Conservation (phyloP, 2,888 invertebrate species). For the Eupeodes latifasciatus region DNA sequence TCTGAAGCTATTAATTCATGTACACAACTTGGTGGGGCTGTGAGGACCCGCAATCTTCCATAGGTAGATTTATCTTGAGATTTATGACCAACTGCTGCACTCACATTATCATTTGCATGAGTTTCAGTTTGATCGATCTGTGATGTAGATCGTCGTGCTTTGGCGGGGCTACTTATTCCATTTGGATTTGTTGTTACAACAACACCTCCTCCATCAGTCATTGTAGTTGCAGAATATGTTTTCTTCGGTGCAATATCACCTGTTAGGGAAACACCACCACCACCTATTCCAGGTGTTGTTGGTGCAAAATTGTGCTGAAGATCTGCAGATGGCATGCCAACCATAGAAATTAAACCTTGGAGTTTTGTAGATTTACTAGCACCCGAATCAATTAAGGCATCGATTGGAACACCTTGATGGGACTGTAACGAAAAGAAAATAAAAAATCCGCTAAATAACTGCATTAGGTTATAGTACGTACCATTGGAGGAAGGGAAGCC, state of each 20-base stretch:
- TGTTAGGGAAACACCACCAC: slow-evolving; percentile 57
- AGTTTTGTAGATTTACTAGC: slow-evolving; percentile 63
- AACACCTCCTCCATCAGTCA: slow-evolving; percentile 55
- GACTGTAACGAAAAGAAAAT: slow-evolving; percentile 68
- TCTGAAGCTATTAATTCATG: slow-evolving; percentile 82
- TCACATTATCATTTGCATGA: slow-evolving; percentile 70
- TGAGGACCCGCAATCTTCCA: slow-evolving; percentile 89
- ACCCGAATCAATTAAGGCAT: slow-evolving; percentile 75
- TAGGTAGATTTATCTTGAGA: slow-evolving; percentile 88
- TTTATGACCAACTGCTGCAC: slow-evolving; percentile 65
- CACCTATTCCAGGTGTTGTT: slow-evolving; percentile 36
- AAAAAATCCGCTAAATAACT: slow-evolving; percentile 57
- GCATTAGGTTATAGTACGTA: slow-evolving; percentile 70
- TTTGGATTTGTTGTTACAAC: slow-evolving; percentile 51
- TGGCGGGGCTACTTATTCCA: slow-evolving; percentile 72
- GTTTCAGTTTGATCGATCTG: slow-evolving; percentile 77
- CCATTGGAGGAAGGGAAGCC: slow-evolving; percentile 79
- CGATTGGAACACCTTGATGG: slow-evolving; percentile 75
- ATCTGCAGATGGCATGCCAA: slow-evolving; percentile 61
- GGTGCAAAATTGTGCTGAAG: slow-evolving; percentile 76
- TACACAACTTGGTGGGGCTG: slow-evolving; percentile 87
- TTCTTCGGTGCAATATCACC: slow-evolving; percentile 70
- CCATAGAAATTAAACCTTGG: slow-evolving; percentile 59
- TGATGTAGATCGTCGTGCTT: slow-evolving; percentile 77
- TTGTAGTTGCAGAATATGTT: slow-evolving; percentile 56